These are phyloP conservation scores for Parnassius apollo DNA, from an alignment of 2,888 invertebrate species.

Conservation along the genomic window DNA sequence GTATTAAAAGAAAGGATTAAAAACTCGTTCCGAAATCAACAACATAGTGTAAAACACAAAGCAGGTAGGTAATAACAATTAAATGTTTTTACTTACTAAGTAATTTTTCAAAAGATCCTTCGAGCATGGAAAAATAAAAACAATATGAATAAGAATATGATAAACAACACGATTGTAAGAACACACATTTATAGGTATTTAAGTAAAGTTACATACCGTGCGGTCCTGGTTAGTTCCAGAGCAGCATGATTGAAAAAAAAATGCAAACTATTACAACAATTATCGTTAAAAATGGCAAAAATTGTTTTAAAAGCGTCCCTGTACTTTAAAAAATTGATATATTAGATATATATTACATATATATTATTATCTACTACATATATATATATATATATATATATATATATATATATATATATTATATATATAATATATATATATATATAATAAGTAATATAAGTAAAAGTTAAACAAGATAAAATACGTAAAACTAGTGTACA, in stretches of 20 bases:
- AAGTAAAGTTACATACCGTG: constrained; percentile 51
- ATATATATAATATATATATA: too few species aligned
- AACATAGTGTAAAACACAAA: constrained; percentile 10
- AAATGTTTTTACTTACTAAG: constrained; percentile 55
- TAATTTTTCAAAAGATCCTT: constrained; percentile 75
- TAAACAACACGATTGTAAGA: not conserved
- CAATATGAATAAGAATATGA: constrained; percentile 15
- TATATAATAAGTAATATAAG: too few species aligned
- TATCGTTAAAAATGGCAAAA: too few species aligned
- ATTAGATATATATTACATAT: too few species aligned
- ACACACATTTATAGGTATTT: constrained; percentile 5
- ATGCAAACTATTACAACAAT: not conserved
- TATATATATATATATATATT: too few species aligned
- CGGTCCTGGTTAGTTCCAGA: constrained; percentile 55
- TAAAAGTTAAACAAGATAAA: too few species aligned
- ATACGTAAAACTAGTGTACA: too few species aligned
- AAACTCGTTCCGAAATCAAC: not conserved
- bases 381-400: too few species aligned
- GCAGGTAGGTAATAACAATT: not conserved
- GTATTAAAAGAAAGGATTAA: too few species aligned
- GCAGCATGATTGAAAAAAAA: constrained; percentile 37
- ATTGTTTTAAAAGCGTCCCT: too few species aligned
- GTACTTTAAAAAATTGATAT: too few species aligned
- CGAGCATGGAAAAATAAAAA: constrained; percentile 46
- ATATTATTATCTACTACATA: too few species aligned